Conservation (phyloP, 2,888 invertebrate species). For the Drosophila vallismaia region DNA sequence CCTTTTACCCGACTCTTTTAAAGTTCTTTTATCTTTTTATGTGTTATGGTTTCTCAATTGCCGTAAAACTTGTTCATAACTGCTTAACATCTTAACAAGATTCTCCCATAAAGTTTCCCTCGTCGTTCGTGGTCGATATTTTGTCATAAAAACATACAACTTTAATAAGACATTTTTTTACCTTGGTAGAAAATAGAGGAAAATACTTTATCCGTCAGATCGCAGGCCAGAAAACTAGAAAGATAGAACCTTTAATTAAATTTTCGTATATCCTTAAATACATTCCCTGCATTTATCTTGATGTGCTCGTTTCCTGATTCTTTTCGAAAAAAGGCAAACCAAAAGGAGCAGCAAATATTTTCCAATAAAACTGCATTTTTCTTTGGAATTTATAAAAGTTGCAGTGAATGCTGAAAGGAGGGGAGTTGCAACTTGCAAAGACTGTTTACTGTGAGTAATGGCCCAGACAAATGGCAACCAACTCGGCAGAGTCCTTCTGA, state of each 20-base stretch:
- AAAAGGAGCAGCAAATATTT: conserved; percentile 59
- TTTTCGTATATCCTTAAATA: neutral
- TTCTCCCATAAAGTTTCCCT: neutral
- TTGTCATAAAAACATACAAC: neutral
- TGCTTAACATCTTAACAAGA: conserved; percentile 1
- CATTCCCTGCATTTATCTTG: conserved; percentile 5
- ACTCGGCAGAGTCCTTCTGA: conserved; percentile 44
- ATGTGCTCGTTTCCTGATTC: conserved; percentile 11
- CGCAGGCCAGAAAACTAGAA: no score
- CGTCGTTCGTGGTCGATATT: neutral
- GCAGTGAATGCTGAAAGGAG: conserved; percentile 29
- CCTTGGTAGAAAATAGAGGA: no score
- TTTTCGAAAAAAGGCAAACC: conserved; percentile 14
- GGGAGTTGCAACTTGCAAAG: conserved; percentile 20
- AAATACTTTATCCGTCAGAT: no score
- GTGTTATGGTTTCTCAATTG: conserved; percentile 13
- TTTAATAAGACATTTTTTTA: no score
- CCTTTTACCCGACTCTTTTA: neutral
- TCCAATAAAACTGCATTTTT: conserved; percentile 69
- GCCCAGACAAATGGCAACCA: conserved; percentile 71
- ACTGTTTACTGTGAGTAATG: conserved; percentile 71
- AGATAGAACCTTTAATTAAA: conserved; percentile 52
- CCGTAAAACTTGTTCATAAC: conserved; percentile 15
- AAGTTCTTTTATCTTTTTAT: neutral
- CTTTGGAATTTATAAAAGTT: conserved; percentile 64